Conservation (phyloP, 1,140 invertebrate genomes). For the Drosophila paulistorum region DNA sequence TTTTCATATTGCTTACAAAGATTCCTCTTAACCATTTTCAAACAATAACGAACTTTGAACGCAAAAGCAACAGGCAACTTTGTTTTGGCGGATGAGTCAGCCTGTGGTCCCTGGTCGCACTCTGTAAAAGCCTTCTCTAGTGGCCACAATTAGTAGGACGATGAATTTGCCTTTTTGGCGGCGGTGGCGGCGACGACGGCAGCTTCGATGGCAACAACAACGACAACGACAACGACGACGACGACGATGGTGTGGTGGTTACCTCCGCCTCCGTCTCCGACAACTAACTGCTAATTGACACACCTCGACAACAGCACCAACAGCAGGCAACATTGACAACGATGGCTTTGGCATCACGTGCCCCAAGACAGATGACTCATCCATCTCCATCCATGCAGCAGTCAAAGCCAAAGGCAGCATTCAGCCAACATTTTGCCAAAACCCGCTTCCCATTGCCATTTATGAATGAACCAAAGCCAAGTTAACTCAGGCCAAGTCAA, state of each 20-base stretch:
- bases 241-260: constrained; percentile 1
- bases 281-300: constrained; percentile 78
- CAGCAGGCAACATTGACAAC: constrained; percentile 11
- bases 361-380: constrained; percentile 34
- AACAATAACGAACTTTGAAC: not conserved
- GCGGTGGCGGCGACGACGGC: no score
- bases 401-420: constrained; percentile 34
- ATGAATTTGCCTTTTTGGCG: constrained; percentile 20
- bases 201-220: not conserved
- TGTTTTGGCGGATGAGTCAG: constrained; percentile 53
- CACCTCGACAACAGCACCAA: constrained; percentile 54
- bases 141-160: constrained; percentile 51
- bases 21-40: not conserved
- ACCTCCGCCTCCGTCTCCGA: constrained; percentile 37
- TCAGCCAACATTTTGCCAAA: constrained; percentile 67
- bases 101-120: not conserved
- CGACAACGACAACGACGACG: no score
- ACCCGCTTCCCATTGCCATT: constrained; percentile 59
- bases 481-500: constrained; percentile 15
- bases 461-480: constrained; percentile 66
- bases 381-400: constrained; percentile 29
- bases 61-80: not conserved
- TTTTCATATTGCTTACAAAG: no score
- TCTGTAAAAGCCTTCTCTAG: constrained; percentile 11
- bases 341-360: constrained; percentile 63